phyloP scores from a whole-genome alignment of 2,888 invertebrate genomes.

The Drosophila trichaetosa region DNA sequence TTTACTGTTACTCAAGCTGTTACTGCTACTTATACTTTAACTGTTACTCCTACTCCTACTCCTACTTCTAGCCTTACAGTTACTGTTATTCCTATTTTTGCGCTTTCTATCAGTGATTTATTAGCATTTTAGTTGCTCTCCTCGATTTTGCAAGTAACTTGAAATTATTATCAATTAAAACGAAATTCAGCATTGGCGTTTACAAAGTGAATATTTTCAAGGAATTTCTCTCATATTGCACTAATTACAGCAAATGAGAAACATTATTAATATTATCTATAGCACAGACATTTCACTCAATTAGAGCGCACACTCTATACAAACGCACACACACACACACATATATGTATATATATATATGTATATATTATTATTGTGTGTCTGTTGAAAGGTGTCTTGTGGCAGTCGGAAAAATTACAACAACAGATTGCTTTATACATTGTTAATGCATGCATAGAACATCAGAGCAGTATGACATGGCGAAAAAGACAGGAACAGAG shows the following conservation, averaged over 20 bases:
- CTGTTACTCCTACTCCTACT: background rate
- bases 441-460: conserved; percentile 19
- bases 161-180: background rate
- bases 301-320: conserved; percentile 26
- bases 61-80: too few relatives aligned
- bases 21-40: too few relatives aligned
- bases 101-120: background rate
- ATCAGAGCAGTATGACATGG: background rate
- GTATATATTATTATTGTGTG: background rate
- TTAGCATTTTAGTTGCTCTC: background rate
- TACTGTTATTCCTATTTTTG: background rate
- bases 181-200: background rate
- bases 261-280: conserved; percentile 45
- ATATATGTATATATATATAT: background rate
- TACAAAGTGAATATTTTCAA: background rate
- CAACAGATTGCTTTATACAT: conserved; percentile 2
- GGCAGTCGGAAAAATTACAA: conserved; percentile 42
- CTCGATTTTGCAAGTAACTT: background rate
- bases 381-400: conserved; percentile 34
- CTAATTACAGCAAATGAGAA: conserved; percentile 13
- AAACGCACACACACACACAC: background rate
- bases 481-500: background rate
- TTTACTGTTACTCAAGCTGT: background rate
- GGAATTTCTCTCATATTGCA: background rate
- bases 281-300: conserved; percentile 43